Base-by-base conservation (phyloP, 2,888 invertebrate genomes). In the Meliscaeva auricollis region DNA sequence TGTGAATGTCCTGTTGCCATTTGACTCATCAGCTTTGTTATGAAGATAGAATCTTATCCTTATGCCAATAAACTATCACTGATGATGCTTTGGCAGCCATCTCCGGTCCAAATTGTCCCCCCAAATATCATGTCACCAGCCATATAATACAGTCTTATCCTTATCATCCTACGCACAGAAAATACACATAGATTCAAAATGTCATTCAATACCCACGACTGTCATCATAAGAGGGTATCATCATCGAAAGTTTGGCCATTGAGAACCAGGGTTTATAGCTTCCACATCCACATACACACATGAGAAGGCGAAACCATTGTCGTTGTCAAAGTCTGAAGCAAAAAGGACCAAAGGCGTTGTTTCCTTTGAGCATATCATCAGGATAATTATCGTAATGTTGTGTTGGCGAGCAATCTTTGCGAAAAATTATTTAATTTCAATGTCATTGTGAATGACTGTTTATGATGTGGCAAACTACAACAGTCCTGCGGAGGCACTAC, bases 381-480 rank as follows among this genome's bases (percentile, higher is more conserved):
- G 62, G 35, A 75, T 54, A 44, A 75, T 69, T 48, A 41, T 70
- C 62, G 54, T 50, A 81, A 81, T 64, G 64, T 44, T 15, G 41
- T 70, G 77, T 77, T 82, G 82, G 62, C 69, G 62, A 74, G 13
- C 44, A 54, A 22, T 73, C 60, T 32, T 41, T 41, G 35, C n/a
- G 7, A n/a, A 52, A 68, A 77, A 60, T 52, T 62, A 73, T 73
- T 72, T 66, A 58, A 66, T 68, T 72, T 82, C 72, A 72, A 82
- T 82, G 77, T 54, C 72, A 60, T 72, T 68, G 66, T 35, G 58
- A 68, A 77, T 72, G 48, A 66, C 58, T 30, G 72, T 77, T 72
- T 72, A 77, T 72, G 77, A 73, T 73, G 77, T 82, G 77, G 66
- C 72, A 66, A n/a, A n/a, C n/a, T n/a, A n/a, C n/a, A 70, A 70